phyloP scores from a whole-genome alignment of 2,888 invertebrate species.

The Eulithis testata region DNA sequence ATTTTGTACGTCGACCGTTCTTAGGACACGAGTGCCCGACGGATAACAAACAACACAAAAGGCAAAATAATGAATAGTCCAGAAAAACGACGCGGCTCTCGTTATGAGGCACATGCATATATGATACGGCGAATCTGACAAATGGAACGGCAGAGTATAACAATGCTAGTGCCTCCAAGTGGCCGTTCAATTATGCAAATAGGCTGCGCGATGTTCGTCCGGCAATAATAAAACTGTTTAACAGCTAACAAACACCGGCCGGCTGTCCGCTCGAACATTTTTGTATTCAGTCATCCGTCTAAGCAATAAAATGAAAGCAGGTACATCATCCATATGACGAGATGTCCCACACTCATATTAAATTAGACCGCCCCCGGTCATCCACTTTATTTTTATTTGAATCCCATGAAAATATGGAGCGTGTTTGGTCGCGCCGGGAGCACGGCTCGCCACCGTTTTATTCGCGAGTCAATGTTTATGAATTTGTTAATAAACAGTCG shows the following conservation, averaged over 20 bases:
- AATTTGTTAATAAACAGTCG: constrained; percentile 79
- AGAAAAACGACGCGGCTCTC: constrained; percentile 78
- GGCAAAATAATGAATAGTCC: constrained; percentile 80
- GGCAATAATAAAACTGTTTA: constrained; percentile 83
- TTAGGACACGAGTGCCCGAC: constrained; percentile 64
- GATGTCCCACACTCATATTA: constrained; percentile 78
- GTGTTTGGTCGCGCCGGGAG: constrained; percentile 72
- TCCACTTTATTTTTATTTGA: constrained; percentile 83
- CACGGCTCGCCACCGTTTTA: constrained; percentile 68
- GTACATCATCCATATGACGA: constrained; percentile 74
- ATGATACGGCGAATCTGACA: constrained; percentile 83
- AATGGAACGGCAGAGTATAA: constrained; percentile 83
- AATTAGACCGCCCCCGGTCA: constrained; percentile 78
- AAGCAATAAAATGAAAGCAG: constrained; percentile 77
- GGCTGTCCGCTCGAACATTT: constrained; percentile 62
- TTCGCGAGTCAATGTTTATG: constrained; percentile 80
- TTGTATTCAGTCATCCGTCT: constrained; percentile 71
- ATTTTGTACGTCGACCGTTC: constrained; percentile 63
- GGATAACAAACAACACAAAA: constrained; percentile 77
- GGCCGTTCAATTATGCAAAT: constrained; percentile 85
- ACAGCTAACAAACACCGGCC: constrained; percentile 78
- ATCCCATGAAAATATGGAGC: constrained; percentile 81
- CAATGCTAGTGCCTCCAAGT: constrained; percentile 83
- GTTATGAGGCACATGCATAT: constrained; percentile 82
- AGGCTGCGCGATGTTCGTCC: constrained; percentile 77